Conservation (phyloP, 53 echinoderm and acorn worm species). For the Apostichopus leukothele region DNA sequence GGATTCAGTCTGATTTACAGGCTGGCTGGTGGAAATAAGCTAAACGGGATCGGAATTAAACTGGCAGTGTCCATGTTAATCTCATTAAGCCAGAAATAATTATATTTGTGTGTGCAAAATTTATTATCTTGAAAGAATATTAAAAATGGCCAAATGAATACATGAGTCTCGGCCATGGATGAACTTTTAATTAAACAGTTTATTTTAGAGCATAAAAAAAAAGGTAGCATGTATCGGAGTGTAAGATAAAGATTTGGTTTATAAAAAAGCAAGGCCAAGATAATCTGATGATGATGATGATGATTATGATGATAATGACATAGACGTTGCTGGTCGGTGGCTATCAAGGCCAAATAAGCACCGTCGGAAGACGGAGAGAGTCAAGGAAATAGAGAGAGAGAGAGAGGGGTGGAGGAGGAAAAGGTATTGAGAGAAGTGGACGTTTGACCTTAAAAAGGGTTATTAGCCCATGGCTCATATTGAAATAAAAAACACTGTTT, state of each 20-base stretch:
- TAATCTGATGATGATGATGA: background rate
- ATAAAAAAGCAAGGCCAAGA: background rate
- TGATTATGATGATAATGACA: background rate
- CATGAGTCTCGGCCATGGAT: constrained; percentile 32
- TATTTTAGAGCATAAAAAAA: constrained; percentile 9
- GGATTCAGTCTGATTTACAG: background rate
- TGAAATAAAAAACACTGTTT: background rate
- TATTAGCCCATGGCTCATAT: background rate
- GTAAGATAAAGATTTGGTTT: background rate
- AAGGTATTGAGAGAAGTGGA: no score
- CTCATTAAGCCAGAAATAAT: background rate
- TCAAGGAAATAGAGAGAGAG: background rate
- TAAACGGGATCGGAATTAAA: background rate
- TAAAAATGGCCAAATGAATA: background rate
- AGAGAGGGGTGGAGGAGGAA: background rate
- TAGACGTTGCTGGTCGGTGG: background rate
- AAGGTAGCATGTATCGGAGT: background rate
- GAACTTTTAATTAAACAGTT: constrained; percentile 43
- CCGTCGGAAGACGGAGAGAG: background rate
- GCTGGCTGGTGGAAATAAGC: background rate
- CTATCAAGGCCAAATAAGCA: background rate
- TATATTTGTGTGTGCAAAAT: background rate
- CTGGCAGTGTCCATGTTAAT: background rate
- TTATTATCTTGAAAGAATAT: constrained; percentile 28
- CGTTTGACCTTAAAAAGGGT: background rate